Conservation (phyloP, 2,113 vertebrate genomes). For the Marmota flaviventris region DNA sequence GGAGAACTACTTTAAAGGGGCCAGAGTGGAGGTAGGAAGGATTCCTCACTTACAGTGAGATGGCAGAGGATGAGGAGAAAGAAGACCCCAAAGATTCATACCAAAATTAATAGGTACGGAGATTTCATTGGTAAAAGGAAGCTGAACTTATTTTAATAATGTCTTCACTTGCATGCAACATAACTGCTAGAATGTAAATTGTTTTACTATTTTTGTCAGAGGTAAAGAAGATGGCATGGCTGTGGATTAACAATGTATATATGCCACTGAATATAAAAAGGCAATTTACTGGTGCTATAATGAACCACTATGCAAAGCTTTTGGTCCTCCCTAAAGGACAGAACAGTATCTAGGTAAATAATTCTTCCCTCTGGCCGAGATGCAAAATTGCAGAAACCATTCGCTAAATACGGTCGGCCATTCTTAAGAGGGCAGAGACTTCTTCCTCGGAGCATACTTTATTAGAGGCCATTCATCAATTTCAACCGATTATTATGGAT, state of each 20-base stretch:
- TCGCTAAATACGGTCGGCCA: background rate
- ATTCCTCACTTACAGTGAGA: background rate
- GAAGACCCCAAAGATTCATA: background rate
- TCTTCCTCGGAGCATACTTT: background rate
- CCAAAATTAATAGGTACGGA: background rate
- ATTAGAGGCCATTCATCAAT: constrained; percentile 41
- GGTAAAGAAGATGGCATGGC: background rate
- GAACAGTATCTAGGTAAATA: constrained; percentile 27
- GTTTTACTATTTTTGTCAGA: background rate
- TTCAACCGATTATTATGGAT: background rate
- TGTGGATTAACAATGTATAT: background rate
- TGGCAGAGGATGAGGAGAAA: background rate
- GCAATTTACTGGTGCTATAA: background rate
- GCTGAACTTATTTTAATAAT: background rate
- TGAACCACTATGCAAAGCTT: background rate
- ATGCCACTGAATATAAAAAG: background rate
- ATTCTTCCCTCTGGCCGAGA: constrained; percentile 12
- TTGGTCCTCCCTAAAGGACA: background rate
- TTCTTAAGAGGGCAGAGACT: constrained; percentile 2
- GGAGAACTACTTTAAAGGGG: background rate
- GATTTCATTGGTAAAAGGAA: background rate
- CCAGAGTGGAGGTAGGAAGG: background rate
- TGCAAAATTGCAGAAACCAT: constrained; percentile 51
- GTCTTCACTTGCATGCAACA: background rate
- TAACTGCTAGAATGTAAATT: background rate